A percentile compares a stretch with the other conserved stretches of the same genome.
phyloP scores from a whole-genome alignment of 30 jellyfish, hydroid and myxozoan genomes.

The Hydra vulgaris region DNA sequence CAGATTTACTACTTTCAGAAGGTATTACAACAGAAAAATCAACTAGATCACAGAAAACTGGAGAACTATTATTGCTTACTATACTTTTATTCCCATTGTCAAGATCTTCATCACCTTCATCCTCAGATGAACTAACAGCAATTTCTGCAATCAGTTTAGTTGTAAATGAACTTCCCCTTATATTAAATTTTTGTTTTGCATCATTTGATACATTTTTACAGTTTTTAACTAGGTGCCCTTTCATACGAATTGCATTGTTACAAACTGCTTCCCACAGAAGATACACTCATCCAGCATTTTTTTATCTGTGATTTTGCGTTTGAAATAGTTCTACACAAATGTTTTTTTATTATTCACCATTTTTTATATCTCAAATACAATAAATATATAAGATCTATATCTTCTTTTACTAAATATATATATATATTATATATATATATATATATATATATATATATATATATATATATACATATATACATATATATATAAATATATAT shows the following conservation, averaged over 20 bases:
- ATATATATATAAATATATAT: no score
- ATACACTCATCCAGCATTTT: not conserved
- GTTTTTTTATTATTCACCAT: not conserved
- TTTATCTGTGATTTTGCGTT: not conserved
- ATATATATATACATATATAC: no score
- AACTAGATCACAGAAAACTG: no score
- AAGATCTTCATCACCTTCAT: not conserved
- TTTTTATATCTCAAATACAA: not conserved
- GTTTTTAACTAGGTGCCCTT: not conserved
- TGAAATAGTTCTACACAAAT: not conserved
- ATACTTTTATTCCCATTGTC: not conserved
- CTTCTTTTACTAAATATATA: not conserved
- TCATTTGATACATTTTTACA: not conserved
- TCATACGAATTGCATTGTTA: not conserved
- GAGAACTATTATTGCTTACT: not conserved
- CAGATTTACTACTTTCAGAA: no score
- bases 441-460: no score
- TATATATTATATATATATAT: no score
- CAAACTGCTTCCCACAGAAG: not conserved
- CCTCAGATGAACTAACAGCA: not conserved
- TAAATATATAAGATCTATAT: no score
- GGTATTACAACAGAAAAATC: no score
- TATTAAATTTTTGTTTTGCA: not conserved
- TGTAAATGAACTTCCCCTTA: not conserved
- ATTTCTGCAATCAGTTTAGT: not conserved